These are phyloP conservation scores for Andricus quercusramuli DNA, from an alignment of 2,888 invertebrate genomes.

Conservation along the genomic window DNA sequence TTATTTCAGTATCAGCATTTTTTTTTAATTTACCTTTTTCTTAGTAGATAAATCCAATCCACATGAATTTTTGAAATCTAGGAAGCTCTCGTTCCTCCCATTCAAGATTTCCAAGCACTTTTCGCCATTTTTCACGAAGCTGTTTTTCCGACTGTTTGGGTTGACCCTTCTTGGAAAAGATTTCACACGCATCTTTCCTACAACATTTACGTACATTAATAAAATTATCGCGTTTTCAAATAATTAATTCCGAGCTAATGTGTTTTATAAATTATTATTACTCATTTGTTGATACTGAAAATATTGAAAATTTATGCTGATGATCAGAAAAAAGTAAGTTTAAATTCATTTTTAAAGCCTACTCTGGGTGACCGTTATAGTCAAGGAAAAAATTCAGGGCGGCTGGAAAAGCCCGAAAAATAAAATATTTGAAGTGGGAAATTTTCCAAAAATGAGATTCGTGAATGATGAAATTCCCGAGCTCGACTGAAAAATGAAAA, in stretches of 20 bases:
- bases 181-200: slow-evolving; percentile 70
- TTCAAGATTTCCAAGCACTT: slow-evolving; percentile 11
- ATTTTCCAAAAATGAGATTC: too few relatives aligned
- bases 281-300: too few relatives aligned
- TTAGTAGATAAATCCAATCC: slow-evolving; percentile 37
- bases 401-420: too few relatives aligned
- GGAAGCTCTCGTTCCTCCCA: not conserved
- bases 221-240: not conserved
- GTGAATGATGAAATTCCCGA: too few relatives aligned
- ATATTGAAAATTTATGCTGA: too few relatives aligned
- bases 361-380: too few relatives aligned
- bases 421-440: too few relatives aligned
- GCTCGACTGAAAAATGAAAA: too few relatives aligned
- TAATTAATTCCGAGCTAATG: not conserved
- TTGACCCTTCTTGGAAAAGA: slow-evolving; percentile 61
- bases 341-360: too few relatives aligned
- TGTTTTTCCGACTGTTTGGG: slow-evolving; percentile 9
- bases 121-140: slow-evolving; percentile 5
- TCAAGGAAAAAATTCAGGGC: too few relatives aligned
- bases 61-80: slow-evolving; percentile 5
- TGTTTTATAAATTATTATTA: not conserved
- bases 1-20: too few relatives aligned
- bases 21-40: not conserved
- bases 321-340: too few relatives aligned
- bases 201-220: not conserved